Evolutionary conservation across 2,797 vertebrate genomes (phyloP).

Genomic region (Anguilla anguilla): DNA sequence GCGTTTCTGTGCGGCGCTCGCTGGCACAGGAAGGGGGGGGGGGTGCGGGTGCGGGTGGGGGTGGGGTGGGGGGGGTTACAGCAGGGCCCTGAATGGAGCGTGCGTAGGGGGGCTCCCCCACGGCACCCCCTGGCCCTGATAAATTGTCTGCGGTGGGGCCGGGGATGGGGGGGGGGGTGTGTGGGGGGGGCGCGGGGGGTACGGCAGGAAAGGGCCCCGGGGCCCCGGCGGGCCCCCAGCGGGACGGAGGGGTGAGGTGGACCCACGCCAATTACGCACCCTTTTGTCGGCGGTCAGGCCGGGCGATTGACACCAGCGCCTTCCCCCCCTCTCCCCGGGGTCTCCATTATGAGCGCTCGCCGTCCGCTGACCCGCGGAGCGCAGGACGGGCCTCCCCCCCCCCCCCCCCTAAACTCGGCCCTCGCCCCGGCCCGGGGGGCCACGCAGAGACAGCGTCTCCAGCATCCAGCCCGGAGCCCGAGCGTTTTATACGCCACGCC

Average conservation of each 20-base stretch:
- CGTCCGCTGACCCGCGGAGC: constrained; percentile 80
- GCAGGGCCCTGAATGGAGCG: constrained; percentile 47
- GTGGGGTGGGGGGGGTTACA: constrained; percentile 54
- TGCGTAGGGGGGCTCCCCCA: constrained; percentile 64
- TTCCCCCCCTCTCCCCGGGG: constrained; percentile 76
- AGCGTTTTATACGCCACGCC: background rate
- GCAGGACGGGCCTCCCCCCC: background rate
- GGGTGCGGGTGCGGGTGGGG: constrained; percentile 73
- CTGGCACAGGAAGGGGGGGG: constrained; percentile 60
- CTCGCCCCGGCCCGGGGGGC: background rate
- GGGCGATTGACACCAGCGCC: constrained; percentile 85
- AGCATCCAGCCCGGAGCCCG: background rate
- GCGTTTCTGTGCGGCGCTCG: constrained; percentile 78
- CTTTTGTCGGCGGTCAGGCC: constrained; percentile 69
- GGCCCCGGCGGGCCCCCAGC: constrained; percentile 69
- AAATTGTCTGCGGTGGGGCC: constrained; percentile 81
- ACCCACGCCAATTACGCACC: constrained; percentile 83
- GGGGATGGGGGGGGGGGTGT: constrained; percentile 52
- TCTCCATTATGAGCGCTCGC: constrained; percentile 77
- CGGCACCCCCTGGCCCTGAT: constrained; percentile 79
- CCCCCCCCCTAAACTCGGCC: background rate
- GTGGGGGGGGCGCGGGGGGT: background rate
- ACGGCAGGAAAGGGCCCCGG: constrained; percentile 65
- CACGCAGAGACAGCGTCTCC: background rate
- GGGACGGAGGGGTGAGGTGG: constrained; percentile 82